Base-by-base conservation (phyloP, 2,888 invertebrate genomes). In the Cheilosia soror region DNA sequence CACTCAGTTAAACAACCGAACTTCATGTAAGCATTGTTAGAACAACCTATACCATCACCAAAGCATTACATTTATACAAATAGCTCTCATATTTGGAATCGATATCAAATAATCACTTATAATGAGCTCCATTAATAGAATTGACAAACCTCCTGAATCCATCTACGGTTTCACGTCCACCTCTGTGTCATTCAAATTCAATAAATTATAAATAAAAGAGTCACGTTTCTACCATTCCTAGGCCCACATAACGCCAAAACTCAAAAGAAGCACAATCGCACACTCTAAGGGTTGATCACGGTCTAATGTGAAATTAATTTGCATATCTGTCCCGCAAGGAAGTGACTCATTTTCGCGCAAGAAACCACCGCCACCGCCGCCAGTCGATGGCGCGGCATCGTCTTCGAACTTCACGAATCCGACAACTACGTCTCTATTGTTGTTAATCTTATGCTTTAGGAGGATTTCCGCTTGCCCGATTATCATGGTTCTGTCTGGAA, bases 401-500 rank as follows among this genome's bases (percentile, higher is more conserved):
- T 20, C 37, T 11, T 37, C 37, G 37, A 37, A 9, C 69, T 75
- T 81, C 29, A 51, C 53, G 80, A 63, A 40, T 31, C 47, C 47
- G 37, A 42, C 37, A 49, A 53, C 62, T 68, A n/a, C 25, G 44
- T 73, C 57, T 57, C 62, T 69, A 40, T 37, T 80, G 40, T 25
- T 69, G 58, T 47, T 47, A 69, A 84, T 71, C 68, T 80, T 37
- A 42, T 31, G 58, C 69, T 53, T 81, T 68, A 13, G 51, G 51
- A 85, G 85, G 85, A 85, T 85, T 85, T 85, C 85, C 85, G 85
- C 85, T 81, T 85, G 85, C 81, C 62, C 81, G 85, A 81, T 85
- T 85, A 85, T 76, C 76, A 73, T 77, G 75, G 66, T 60, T 77
- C 68, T 72, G 81, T 72, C 81, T 77, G 44, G 53, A 77, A 63